Evolutionary conservation across 2,888 invertebrate genomes (phyloP).

Genomic region (Cataglyphis rosenhaueri): DNA sequence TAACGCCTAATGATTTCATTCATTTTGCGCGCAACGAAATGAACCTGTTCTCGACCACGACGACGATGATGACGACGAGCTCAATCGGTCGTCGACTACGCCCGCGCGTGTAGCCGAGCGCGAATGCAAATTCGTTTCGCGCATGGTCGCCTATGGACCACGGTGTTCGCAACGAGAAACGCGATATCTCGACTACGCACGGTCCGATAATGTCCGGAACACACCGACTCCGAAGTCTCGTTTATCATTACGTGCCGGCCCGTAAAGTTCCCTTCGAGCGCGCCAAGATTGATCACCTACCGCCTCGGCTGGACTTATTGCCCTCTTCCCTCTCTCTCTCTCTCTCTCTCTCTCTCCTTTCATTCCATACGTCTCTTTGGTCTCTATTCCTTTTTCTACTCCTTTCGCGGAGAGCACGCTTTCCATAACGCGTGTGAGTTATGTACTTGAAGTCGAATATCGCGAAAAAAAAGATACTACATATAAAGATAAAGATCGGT

Average conservation of each 20-base stretch:
- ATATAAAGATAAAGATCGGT: neutral
- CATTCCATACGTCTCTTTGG: neutral
- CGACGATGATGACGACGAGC: neutral
- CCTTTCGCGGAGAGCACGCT: conserved; percentile 8
- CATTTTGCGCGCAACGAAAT: conserved; percentile 66
- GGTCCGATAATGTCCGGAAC: conserved; percentile 71
- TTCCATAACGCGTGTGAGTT: conserved; percentile 21
- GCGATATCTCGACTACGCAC: conserved; percentile 66
- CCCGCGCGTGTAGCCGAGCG: conserved; percentile 42
- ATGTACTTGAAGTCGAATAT: neutral
- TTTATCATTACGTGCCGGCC: conserved; percentile 64
- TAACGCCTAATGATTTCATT: conserved; percentile 72
- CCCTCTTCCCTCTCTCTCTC: neutral
- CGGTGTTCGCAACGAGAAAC: conserved; percentile 56
- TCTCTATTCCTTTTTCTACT: conserved; percentile 11
- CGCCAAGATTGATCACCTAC: conserved; percentile 49
- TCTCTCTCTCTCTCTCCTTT: neutral
- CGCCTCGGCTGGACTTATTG: conserved; percentile 45
- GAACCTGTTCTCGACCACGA: conserved; percentile 70
- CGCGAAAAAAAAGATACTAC: neutral
- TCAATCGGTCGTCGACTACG: neutral
- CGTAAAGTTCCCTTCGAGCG: conserved; percentile 42
- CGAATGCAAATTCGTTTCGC: conserved; percentile 65
- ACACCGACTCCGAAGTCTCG: conserved; percentile 67
- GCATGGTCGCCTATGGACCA: conserved; percentile 38